Percentiles rank a stretch among this genome's conserved stretches.
These are phyloP conservation scores for Lateolabrax maculatus DNA, from an alignment of 2,797 vertebrate genomes.

Conservation along the genomic window DNA sequence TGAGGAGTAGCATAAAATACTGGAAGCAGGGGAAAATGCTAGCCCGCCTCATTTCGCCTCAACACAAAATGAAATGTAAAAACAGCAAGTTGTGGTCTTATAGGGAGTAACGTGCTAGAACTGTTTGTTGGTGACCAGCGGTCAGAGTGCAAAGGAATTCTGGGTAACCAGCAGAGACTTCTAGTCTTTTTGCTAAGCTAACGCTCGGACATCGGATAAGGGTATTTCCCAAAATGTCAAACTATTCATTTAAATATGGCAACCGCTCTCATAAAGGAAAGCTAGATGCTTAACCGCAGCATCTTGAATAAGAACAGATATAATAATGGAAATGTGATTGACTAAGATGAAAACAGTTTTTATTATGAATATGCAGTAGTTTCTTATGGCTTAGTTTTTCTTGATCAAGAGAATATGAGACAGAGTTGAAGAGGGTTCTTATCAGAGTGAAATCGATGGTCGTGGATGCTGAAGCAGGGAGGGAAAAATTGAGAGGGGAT, in stretches of 20 bases:
- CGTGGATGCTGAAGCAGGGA: conserved; percentile 35
- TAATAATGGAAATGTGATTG: not conserved
- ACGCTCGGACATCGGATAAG: not conserved
- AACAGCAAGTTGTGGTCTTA: not conserved
- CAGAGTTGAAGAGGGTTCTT: conserved; percentile 6
- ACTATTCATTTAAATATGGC: not conserved
- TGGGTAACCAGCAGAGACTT: not conserved
- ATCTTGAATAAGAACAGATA: not conserved
- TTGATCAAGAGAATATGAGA: conserved; percentile 4
- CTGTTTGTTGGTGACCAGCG: not conserved
- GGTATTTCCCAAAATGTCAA: not conserved
- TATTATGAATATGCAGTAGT: not conserved
- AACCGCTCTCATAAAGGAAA: not conserved
- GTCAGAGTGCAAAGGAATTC: not conserved
- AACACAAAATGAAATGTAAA: conserved; percentile 8
- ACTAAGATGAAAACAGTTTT: not conserved
- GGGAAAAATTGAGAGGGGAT: conserved; percentile 29
- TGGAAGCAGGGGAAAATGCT: not conserved
- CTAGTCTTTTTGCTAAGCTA: not conserved
- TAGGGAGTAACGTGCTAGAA: not conserved
- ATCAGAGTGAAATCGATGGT: conserved; percentile 23
- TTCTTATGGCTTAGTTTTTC: not conserved
- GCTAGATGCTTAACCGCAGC: not conserved
- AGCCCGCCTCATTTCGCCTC: not conserved
- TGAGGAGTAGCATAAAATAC: not conserved